A percentile compares a stretch with the other conserved stretches of the same genome.
Conservation (phyloP, 2,113 vertebrate genomes). For the Furnarius figulus region DNA sequence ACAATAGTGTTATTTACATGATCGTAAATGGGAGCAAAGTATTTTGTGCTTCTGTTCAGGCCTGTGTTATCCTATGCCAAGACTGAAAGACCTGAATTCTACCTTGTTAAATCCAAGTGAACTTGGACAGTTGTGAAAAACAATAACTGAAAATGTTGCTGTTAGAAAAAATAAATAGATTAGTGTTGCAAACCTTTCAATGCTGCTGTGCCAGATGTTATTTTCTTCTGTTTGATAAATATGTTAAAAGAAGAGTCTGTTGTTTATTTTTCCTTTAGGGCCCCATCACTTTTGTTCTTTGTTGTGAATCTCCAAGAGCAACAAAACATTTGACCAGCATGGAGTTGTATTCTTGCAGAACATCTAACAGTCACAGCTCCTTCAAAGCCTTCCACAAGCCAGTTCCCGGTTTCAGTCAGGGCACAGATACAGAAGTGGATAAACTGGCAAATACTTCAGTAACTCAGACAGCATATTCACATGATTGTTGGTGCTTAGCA, state of each 20-base stretch:
- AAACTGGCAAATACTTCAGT: neutral
- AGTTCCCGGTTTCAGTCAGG: neutral
- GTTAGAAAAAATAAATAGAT: neutral
- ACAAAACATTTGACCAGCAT: accelerated
- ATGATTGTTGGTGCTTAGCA: neutral
- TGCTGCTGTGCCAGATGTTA: neutral
- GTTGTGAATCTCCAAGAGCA: neutral
- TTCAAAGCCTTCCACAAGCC: neutral
- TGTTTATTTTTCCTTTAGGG: neutral
- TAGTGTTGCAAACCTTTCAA: neutral
- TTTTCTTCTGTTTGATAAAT: neutral
- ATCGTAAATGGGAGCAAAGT: neutral
- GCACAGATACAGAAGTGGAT: neutral
- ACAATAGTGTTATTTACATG: neutral
- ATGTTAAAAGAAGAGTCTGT: neutral
- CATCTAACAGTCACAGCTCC: neutral
- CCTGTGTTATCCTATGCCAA: neutral
- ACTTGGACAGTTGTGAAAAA: neutral
- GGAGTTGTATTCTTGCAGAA: neutral
- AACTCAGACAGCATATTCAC: neutral
- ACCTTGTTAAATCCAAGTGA: neutral
- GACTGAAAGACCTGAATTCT: neutral
- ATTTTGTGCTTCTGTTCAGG: neutral
- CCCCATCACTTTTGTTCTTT: neutral
- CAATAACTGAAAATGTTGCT: neutral